phyloP scores from a whole-genome alignment of 37 sponge, comb jelly and placozoan species.

The Chondrosia reniformis region DNA sequence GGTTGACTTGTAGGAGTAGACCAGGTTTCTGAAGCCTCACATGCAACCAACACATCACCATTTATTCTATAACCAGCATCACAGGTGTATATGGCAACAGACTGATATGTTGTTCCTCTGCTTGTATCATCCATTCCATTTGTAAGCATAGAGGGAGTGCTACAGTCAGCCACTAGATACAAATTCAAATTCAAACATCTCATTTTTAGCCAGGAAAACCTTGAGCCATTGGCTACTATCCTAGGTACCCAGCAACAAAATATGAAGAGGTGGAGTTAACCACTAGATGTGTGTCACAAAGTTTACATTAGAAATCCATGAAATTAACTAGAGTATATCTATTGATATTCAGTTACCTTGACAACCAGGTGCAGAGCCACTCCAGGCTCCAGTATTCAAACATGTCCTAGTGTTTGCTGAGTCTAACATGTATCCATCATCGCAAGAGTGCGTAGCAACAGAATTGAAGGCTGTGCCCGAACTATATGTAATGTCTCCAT shows the following conservation, averaged over 20 bases:
- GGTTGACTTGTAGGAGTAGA: too few relatives aligned
- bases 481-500: conserved; percentile 9
- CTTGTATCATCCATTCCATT: background rate
- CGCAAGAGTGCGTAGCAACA: background rate
- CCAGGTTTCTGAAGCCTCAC: too few relatives aligned
- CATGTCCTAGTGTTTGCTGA: background rate
- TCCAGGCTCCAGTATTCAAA: background rate
- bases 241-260: background rate
- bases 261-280: too few relatives aligned
- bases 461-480: conserved; percentile 3
- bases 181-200: too few relatives aligned
- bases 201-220: too few relatives aligned
- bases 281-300: too few relatives aligned
- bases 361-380: background rate
- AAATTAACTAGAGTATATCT: background rate
- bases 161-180: background rate
- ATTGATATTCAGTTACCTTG: background rate
- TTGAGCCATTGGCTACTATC: background rate
- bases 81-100: conserved; percentile 12
- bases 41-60: too few relatives aligned
- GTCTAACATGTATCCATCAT: background rate
- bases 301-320: too few relatives aligned
- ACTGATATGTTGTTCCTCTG: conserved; percentile 3
- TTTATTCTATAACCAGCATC: conserved; percentile 12
- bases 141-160: background rate